Evolutionary conservation across 2,888 invertebrate species (phyloP).

Genomic region (Dendrolimus houi): DNA sequence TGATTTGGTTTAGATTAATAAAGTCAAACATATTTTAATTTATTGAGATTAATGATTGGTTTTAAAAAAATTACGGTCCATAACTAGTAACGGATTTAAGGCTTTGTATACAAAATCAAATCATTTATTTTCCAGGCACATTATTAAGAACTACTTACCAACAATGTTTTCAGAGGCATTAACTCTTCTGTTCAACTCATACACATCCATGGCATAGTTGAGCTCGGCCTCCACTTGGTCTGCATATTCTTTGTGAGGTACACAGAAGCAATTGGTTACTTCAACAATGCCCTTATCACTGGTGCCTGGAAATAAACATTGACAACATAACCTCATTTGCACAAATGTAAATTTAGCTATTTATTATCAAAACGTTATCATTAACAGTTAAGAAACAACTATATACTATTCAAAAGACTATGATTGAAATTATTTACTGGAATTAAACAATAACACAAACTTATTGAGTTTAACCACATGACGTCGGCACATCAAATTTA

Average conservation of each 20-base stretch:
- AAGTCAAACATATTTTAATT: too few species aligned
- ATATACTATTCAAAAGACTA: too few species aligned
- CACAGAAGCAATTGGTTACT: constrained; percentile 99
- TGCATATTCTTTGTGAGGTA: constrained; percentile 98
- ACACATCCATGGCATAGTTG: constrained; percentile 96
- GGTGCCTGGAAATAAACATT: constrained; percentile 76
- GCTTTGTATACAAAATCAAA: too few species aligned
- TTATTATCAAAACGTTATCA: too few species aligned
- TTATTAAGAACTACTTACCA: constrained; percentile 58
- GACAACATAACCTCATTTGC: constrained; percentile 40
- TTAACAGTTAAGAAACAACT: too few species aligned
- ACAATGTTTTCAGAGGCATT: constrained; percentile 96
- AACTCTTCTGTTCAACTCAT: constrained; percentile 94
- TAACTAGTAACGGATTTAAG: too few species aligned
- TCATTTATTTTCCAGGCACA: too few species aligned
- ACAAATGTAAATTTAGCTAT: background rate
- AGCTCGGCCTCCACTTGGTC: constrained; percentile 99
- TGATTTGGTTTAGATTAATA: too few species aligned
- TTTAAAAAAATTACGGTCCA: too few species aligned
- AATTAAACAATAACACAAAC: too few species aligned
- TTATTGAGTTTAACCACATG: constrained; percentile 18
- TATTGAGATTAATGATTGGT: too few species aligned
- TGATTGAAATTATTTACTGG: too few species aligned
- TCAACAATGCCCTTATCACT: constrained; percentile 95
- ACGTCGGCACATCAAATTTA: constrained; percentile 23